These are phyloP conservation scores for Balaeniceps rex DNA, from an alignment of 2,113 vertebrate species.

Conservation along the genomic window DNA sequence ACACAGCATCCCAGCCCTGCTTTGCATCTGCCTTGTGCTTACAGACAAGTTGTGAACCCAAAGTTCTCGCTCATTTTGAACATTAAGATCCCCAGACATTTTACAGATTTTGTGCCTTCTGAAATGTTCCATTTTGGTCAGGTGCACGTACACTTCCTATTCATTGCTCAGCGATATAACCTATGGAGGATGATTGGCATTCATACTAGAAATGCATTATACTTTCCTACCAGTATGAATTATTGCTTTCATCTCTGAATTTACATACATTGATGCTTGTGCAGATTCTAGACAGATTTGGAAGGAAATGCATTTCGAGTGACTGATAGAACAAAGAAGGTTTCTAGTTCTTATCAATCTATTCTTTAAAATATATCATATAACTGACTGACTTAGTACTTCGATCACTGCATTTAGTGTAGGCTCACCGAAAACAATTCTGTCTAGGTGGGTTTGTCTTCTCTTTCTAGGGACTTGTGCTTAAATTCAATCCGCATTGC, in stretches of 20 bases:
- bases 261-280: slow-evolving; percentile 14
- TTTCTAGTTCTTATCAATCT: slow-evolving; percentile 2
- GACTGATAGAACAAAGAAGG: not conserved
- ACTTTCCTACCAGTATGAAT: slow-evolving; percentile 10
- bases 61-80: not conserved
- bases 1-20: not conserved
- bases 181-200: slow-evolving; percentile 15
- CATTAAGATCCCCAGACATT: not conserved
- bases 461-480: not conserved
- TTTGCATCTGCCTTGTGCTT: not conserved
- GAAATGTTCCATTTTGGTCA: not conserved
- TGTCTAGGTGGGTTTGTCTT: not conserved
- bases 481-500: not conserved
- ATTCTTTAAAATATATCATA: not conserved
- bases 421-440: not conserved
- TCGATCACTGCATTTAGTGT: not conserved
- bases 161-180: not conserved
- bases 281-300: slow-evolving; percentile 8
- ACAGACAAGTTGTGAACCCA: not conserved
- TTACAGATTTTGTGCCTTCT: not conserved
- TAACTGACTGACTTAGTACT: slow-evolving; percentile 4
- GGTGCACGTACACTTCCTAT: not conserved
- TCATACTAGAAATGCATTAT: not conserved
- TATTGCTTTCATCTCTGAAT: slow-evolving; percentile 46
- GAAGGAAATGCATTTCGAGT: not conserved